These are phyloP conservation scores for Parnassius mnemosyne DNA, from an alignment of 2,888 invertebrate genomes.

Conservation along the genomic window DNA sequence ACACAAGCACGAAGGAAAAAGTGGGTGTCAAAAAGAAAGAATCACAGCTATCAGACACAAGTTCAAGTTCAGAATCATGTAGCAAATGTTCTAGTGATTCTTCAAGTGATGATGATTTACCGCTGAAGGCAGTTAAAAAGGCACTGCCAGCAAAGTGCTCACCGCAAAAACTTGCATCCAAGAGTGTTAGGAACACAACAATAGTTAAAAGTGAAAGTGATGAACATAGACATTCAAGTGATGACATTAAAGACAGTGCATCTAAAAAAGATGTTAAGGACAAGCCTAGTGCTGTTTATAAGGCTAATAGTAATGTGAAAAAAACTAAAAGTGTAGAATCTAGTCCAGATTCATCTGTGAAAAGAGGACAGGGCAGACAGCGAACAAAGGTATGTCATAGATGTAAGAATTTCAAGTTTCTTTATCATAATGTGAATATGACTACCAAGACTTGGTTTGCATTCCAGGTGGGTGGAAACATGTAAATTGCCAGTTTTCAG, in stretches of 20 bases:
- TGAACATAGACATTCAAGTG: constrained; percentile 51
- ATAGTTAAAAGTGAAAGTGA: constrained; percentile 58
- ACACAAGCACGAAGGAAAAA: constrained; percentile 31
- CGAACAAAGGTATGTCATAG: constrained; percentile 63
- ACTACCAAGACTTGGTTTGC: too few species aligned
- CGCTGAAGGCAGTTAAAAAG: constrained; percentile 68
- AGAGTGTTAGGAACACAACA: constrained; percentile 41
- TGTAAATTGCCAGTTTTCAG: too few species aligned
- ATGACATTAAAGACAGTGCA: constrained; percentile 49
- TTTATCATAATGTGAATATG: too few species aligned
- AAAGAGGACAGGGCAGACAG: constrained; percentile 63
- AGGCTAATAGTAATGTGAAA: constrained; percentile 50
- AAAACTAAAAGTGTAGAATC: constrained; percentile 64
- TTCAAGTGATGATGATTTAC: constrained; percentile 72
- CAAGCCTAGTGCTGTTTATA: constrained; percentile 54
- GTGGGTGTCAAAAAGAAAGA: constrained; percentile 36
- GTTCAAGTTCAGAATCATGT: constrained; percentile 75
- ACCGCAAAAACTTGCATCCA: constrained; percentile 46
- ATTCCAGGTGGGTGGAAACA: too few species aligned
- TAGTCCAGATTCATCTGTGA: constrained; percentile 45
- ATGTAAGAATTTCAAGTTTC: too few species aligned
- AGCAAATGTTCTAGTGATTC: constrained; percentile 73
- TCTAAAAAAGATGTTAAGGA: constrained; percentile 53
- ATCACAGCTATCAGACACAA: constrained; percentile 60
- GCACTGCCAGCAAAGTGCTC: constrained; percentile 56